phyloP scores from a whole-genome alignment of 1,140 invertebrate species.

The Leptonema lineaticorne region DNA sequence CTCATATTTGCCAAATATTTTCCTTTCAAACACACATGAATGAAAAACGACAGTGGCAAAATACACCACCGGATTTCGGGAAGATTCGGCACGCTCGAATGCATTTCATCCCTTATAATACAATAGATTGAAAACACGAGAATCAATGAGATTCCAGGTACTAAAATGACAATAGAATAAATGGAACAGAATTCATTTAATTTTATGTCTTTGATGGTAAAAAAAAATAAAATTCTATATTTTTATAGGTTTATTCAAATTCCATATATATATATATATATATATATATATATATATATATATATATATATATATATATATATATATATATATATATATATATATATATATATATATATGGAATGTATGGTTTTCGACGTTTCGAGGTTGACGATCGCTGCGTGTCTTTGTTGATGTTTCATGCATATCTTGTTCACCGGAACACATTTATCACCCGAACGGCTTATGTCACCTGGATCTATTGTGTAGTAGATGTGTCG shows the following conservation, averaged over 20 bases:
- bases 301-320: too few relatives aligned
- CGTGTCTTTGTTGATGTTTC: background rate
- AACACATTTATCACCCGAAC: slow-evolving; percentile 14
- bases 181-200: background rate
- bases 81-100: slow-evolving; percentile 3
- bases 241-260: too few relatives aligned
- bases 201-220: too few relatives aligned
- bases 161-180: background rate
- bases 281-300: too few relatives aligned
- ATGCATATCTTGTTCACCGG: background rate
- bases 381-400: background rate
- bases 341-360: too few relatives aligned
- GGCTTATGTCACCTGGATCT: slow-evolving; percentile 10
- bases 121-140: background rate
- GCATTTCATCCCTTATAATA: background rate
- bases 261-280: too few relatives aligned
- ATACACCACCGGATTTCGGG: background rate
- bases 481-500: slow-evolving; percentile 5
- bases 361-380: too few relatives aligned
- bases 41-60: slow-evolving; percentile 12
- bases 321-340: too few relatives aligned
- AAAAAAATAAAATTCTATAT: too few relatives aligned
- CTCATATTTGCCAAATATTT: slow-evolving; percentile 19
- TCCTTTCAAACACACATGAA: slow-evolving; percentile 8
- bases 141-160: slow-evolving; percentile 2